Evolutionary conservation across 2,113 vertebrate genomes (phyloP), one percentile per base, ranked within the genome.

Genomic region (Peromyscus californicus): DNA sequence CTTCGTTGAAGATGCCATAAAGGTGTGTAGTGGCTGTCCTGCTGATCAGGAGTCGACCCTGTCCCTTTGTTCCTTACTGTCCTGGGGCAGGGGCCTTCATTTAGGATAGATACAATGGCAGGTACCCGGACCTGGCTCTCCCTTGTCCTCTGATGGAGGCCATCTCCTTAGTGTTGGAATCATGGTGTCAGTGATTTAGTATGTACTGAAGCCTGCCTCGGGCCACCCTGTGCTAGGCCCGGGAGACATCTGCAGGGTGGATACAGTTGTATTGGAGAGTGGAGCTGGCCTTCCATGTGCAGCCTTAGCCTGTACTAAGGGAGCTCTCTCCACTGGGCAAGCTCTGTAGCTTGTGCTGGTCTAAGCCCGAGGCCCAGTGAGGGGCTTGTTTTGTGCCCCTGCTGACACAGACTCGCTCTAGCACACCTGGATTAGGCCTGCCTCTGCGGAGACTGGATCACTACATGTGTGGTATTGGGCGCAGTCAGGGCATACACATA

Each of bases 1-100:
- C 24, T 99, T 99, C 95, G 99, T 99, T 45, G 99, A 99, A 97
- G 99, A 99, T 24, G 99, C 99, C 6, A 98, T 99, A 97, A 98
- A 99, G 98, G 99, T 99, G 96, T 75, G 97, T 7, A 36, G 22
- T 16, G 80, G 48, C 17, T 3, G 0, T 42, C 59, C 54, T 0
- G 0, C 16, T 24, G 51, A 29, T 65, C 0, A 0, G 36, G 15
- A 10, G 42, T 29, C 33, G 63, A 22, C 15, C n/a, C 9, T 39
- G n/a, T 33, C 69, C 79, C 67, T 39, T 65, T 33, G 3, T 42
- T 24, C 61, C 42, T 67, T 2, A 33, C 36, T 2, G 5, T 33
- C 61, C 70, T 11, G 75, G 39, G 59, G 26, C 6, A 4, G 6
- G 31, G 36, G n/a, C 42, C 36, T 57, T 0, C 0, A 90, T n/a